These are phyloP conservation scores for Hyposmocoma kahamanoa DNA, from an alignment of 1,140 invertebrate species.

Conservation along the genomic window DNA sequence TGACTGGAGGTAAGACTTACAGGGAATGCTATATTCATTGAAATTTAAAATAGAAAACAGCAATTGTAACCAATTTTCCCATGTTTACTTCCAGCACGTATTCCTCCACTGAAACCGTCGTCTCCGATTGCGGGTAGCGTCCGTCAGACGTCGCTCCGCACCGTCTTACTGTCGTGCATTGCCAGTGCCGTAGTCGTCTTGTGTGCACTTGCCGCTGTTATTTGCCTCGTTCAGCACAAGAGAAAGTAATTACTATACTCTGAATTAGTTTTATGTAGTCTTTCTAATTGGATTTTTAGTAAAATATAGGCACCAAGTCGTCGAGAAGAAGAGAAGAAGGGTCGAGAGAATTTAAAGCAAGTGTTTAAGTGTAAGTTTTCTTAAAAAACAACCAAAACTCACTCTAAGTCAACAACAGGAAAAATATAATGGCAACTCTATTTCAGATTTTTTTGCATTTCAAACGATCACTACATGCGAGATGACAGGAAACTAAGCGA, in stretches of 20 bases:
- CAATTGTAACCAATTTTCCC: not conserved
- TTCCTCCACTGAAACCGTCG: conserved; percentile 48
- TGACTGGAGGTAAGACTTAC: conserved; percentile 49
- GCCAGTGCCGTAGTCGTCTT: conserved; percentile 52
- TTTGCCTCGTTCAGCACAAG: conserved; percentile 38
- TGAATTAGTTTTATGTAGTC: too few species aligned
- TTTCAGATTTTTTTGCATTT: conserved; percentile 63
- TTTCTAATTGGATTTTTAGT: too few species aligned
- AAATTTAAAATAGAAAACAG: too few species aligned
- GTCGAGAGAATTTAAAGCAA: too few species aligned
- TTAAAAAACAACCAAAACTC: too few species aligned
- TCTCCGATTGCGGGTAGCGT: conserved; percentile 44
- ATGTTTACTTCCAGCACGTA: conserved; percentile 39
- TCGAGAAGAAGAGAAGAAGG: too few species aligned
- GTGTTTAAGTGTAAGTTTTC: too few species aligned
- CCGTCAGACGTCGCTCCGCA: conserved; percentile 28
- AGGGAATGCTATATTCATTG: too few species aligned
- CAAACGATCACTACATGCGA: conserved; percentile 59
- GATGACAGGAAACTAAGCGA: conserved; percentile 69
- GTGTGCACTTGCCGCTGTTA: conserved; percentile 43
- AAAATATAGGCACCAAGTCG: too few species aligned
- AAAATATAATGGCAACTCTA: not conserved
- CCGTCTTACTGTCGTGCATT: conserved; percentile 53
- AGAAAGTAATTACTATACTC: not conserved
- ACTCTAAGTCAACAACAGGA: too few species aligned